These are phyloP conservation scores for Pyxicephalus adspersus DNA, from an alignment of 2,113 vertebrate species.

Conservation along the genomic window DNA sequence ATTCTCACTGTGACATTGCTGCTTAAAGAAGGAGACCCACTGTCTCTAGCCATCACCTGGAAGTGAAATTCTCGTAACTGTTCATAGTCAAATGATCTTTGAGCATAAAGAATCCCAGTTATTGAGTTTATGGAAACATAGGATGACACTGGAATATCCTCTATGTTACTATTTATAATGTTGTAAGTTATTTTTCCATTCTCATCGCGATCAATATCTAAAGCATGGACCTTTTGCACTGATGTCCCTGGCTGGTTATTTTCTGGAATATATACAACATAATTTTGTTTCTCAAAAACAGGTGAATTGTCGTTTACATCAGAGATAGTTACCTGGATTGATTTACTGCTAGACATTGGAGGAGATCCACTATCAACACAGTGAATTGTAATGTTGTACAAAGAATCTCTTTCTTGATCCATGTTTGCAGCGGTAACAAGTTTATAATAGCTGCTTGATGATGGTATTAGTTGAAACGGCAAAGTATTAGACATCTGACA, in stretches of 20 bases:
- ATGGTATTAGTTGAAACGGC: conserved; percentile 70
- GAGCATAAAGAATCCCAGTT: conserved; percentile 56
- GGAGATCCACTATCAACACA: conserved; percentile 62
- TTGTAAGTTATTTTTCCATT: conserved; percentile 43
- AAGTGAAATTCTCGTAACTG: conserved; percentile 67
- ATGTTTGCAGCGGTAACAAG: conserved; percentile 24
- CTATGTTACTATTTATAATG: conserved; percentile 29
- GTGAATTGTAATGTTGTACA: conserved; percentile 60
- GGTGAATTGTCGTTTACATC: conserved; percentile 61
- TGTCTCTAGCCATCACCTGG: too few species aligned
- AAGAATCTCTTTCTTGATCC: conserved; percentile 59
- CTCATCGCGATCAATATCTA: conserved; percentile 56
- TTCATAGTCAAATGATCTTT: conserved; percentile 75
- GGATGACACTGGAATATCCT: conserved; percentile 53
- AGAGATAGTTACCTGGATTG: conserved; percentile 43
- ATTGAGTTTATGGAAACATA: too few species aligned
- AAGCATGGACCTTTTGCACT: conserved; percentile 55
- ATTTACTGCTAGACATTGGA: conserved; percentile 52
- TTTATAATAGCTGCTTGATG: conserved; percentile 56
- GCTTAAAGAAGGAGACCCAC: too few species aligned
- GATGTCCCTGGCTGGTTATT: conserved; percentile 58
- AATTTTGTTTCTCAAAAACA: conserved; percentile 35
- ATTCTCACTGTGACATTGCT: too few species aligned
- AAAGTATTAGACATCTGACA: conserved; percentile 61
- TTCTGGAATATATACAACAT: conserved; percentile 51